Conservation (phyloP, 2,113 vertebrate genomes). For the Sceloporus tristichus region DNA sequence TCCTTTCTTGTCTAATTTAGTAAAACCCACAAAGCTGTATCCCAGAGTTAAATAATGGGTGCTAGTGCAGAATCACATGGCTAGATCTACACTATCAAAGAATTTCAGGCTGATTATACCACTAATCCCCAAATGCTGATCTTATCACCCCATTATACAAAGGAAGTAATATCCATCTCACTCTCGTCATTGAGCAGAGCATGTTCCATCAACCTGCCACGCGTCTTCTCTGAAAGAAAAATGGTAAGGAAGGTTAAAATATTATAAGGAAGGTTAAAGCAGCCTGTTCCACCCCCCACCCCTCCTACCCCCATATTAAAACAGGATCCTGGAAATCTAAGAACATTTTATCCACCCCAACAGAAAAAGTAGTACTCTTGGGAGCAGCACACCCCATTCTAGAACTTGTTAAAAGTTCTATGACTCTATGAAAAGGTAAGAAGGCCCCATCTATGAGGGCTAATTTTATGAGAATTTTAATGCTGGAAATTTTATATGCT, state of each 20-base stretch:
- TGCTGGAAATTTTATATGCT: too few species aligned
- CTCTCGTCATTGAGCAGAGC: constrained; percentile 96
- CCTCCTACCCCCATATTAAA: too few species aligned
- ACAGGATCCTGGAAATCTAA: not conserved
- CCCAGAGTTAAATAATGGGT: not conserved
- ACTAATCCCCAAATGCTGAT: not conserved
- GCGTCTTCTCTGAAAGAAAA: constrained; percentile 80
- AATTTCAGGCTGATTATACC: not conserved
- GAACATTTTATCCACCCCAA: not conserved
- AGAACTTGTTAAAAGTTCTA: not conserved
- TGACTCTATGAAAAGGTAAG: too few species aligned
- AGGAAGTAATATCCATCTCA: constrained; percentile 80
- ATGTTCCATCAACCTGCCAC: constrained; percentile 90
- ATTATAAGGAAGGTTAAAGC: constrained; percentile 47
- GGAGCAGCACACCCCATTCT: not conserved
- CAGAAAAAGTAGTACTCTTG: not conserved
- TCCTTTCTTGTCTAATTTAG: not conserved
- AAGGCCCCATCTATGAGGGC: too few species aligned
- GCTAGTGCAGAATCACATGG: not conserved
- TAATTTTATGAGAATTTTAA: too few species aligned
- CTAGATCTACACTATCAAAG: not conserved
- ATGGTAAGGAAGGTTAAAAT: constrained; percentile 50
- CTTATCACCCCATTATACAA: constrained; percentile 18
- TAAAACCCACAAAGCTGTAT: not conserved
- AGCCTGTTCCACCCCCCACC: not conserved